These are phyloP conservation scores for Psittacula echo DNA, from an alignment of 2,797 vertebrate genomes.

Conservation along the genomic window DNA sequence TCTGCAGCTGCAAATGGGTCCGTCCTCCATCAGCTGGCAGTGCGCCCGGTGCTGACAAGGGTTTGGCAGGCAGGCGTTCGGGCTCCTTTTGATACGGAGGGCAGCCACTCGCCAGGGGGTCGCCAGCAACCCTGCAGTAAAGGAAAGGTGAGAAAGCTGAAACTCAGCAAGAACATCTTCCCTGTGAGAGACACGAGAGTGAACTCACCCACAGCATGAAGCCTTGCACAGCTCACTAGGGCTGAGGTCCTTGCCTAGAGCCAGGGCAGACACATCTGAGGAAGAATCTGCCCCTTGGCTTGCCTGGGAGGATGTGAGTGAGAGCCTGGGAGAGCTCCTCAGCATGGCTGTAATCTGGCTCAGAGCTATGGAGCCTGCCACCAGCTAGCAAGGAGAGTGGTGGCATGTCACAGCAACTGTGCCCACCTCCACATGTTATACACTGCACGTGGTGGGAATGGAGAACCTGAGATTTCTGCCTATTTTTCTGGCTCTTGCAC, in stretches of 20 bases:
- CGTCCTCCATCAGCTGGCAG: constrained; percentile 2
- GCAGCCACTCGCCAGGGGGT: neutral
- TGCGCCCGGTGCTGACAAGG: constrained; percentile 54
- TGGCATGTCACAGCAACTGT: neutral
- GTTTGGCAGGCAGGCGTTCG: neutral
- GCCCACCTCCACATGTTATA: neutral
- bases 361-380: neutral
- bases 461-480: neutral
- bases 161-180: neutral
- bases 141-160: neutral
- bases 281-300: neutral
- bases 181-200: fast-evolving
- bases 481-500: neutral
- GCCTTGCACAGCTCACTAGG: neutral
- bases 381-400: neutral
- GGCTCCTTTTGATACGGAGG: neutral
- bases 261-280: neutral
- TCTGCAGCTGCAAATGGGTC: constrained; percentile 53
- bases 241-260: neutral
- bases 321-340: neutral
- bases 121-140: neutral
- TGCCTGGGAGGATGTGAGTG: neutral
- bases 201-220: fast-evolving
- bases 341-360: neutral
- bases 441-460: fast-evolving